phyloP scores from a whole-genome alignment of 2,888 invertebrate genomes.

The Tupiocoris notatus region DNA sequence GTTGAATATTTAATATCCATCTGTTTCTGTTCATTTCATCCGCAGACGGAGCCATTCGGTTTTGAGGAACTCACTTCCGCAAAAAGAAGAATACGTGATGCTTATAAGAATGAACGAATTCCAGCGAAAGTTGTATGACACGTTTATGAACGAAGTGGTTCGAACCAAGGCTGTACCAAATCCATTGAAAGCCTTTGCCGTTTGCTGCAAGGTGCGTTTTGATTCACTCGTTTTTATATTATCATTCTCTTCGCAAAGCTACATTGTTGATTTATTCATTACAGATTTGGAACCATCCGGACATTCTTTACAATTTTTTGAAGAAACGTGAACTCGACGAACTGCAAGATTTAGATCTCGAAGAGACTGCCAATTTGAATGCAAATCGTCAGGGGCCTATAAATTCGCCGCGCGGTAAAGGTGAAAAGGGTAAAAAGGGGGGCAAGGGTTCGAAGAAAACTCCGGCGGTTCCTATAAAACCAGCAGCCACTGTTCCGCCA shows the following conservation, averaged over 20 bases:
- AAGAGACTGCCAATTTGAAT: slow-evolving; percentile 64
- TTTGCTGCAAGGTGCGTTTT: slow-evolving; percentile 82
- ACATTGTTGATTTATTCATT: not conserved
- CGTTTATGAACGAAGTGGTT: slow-evolving; percentile 90
- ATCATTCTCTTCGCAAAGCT: too few species aligned
- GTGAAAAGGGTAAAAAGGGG: slow-evolving; percentile 43
- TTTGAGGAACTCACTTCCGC: slow-evolving; percentile 85
- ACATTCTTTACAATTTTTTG: slow-evolving; percentile 83
- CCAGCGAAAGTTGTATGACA: slow-evolving; percentile 86
- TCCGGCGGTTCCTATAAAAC: slow-evolving; percentile 35
- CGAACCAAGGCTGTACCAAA: slow-evolving; percentile 84
- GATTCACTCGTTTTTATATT: too few species aligned
- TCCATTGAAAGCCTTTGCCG: slow-evolving; percentile 95
- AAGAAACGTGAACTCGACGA: slow-evolving; percentile 77
- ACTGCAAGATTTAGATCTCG: slow-evolving; percentile 71
- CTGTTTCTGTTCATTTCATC: not conserved
- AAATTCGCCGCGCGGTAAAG: slow-evolving; percentile 46
- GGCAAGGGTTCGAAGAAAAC: slow-evolving; percentile 32
- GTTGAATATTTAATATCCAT: too few species aligned
- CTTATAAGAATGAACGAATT: slow-evolving; percentile 85
- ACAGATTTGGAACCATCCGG: slow-evolving; percentile 91
- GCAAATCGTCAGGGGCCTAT: slow-evolving; percentile 42
- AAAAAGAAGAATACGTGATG: slow-evolving; percentile 92
- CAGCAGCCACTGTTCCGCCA: slow-evolving; percentile 30
- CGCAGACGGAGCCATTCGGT: slow-evolving; percentile 85